These are phyloP conservation scores for Aradophagus sp. DNA, from an alignment of 1,140 invertebrate genomes.

Conservation along the genomic window DNA sequence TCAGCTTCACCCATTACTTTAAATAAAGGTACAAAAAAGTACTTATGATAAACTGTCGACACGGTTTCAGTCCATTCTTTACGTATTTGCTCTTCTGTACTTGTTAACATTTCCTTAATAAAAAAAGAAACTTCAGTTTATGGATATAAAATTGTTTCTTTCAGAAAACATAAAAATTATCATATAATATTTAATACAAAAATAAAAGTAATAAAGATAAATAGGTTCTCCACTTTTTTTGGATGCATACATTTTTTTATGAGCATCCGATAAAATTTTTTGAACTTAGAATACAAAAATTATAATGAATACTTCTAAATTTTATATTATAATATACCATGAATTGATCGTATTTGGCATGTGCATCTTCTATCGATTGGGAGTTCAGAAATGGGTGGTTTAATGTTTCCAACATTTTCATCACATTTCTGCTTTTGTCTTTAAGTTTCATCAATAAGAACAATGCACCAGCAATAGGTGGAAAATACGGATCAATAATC, in stretches of 20 bases:
- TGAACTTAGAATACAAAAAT: no score
- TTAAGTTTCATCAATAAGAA: conserved; percentile 83
- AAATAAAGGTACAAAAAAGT: conserved; percentile 59
- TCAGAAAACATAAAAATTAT: neutral
- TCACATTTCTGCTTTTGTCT: conserved; percentile 78
- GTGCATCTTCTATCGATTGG: conserved; percentile 33
- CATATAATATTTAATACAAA: neutral
- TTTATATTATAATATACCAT: conserved; percentile 1
- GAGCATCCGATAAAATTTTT: neutral
- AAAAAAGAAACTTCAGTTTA: conserved; percentile 1
- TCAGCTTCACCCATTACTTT: conserved; percentile 26
- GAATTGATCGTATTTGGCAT: conserved; percentile 59
- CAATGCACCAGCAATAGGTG: conserved; percentile 82
- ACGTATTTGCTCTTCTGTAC: conserved; percentile 58
- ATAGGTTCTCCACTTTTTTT: no score
- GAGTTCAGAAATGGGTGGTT: conserved; percentile 61
- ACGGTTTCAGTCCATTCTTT: conserved; percentile 59
- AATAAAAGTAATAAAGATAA: neutral
- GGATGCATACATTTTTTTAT: no score
- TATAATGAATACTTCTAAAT: no score
- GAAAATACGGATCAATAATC: conserved; percentile 81
- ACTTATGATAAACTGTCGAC: conserved; percentile 36
- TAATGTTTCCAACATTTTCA: conserved; percentile 69
- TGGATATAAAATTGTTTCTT: neutral
- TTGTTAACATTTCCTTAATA: conserved; percentile 2